Conservation (phyloP, 2,888 invertebrate species). For the Drepanosiphum platanoidis region DNA sequence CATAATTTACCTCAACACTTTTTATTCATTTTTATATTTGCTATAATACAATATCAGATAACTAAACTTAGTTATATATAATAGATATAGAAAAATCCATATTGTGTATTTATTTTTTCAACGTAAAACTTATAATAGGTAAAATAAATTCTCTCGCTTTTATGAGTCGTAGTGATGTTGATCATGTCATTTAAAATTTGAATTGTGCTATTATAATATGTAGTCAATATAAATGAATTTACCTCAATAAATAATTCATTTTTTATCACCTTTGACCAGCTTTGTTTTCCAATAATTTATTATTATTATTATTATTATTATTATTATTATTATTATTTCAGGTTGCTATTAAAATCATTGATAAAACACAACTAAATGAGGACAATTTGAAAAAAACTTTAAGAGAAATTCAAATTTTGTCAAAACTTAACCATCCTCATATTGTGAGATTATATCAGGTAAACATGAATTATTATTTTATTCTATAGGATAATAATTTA, state of each 20-base stretch:
- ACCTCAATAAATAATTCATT: background rate
- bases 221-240: too few species aligned
- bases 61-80: too few species aligned
- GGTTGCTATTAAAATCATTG: constrained; percentile 97
- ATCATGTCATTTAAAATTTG: too few species aligned
- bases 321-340: constrained; percentile 69
- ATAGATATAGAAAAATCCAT: too few species aligned
- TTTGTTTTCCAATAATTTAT: constrained; percentile 13
- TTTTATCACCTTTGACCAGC: background rate
- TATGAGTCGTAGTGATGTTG: too few species aligned
- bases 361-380: constrained; percentile 89
- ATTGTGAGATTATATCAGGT: constrained; percentile 94
- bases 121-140: too few species aligned
- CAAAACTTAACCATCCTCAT: constrained; percentile 91
- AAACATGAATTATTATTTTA: constrained; percentile 39
- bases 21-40: too few species aligned
- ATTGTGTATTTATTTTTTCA: too few species aligned
- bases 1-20: too few species aligned
- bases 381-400: constrained; percentile 95
- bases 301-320: constrained; percentile 66
- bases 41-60: too few species aligned
- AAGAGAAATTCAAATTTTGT: constrained; percentile 95
- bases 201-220: too few species aligned
- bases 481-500: background rate
- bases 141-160: too few species aligned